Evolutionary conservation across 2,113 vertebrate genomes (phyloP), one percentile per base, ranked within the genome.

Genomic region (Pandion haliaetus): DNA sequence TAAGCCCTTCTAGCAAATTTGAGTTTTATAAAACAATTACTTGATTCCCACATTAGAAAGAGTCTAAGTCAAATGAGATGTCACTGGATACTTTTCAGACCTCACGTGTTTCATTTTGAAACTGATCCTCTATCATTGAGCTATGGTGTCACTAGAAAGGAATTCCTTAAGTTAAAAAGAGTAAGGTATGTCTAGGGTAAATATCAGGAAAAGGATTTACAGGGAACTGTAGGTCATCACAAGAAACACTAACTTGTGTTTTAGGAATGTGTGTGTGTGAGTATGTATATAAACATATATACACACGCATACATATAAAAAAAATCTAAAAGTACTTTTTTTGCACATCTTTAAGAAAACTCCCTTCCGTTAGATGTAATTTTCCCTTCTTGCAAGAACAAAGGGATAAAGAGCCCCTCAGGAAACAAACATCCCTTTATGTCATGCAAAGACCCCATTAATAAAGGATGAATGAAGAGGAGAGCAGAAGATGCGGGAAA

Each of bases 391-490:
- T 15, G 32, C n/a, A 61, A 85, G 83, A 95, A 91, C 50, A 93
- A 82, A 95, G 73, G 61, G 83, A 89, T 89, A 58, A 70, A 72
- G 74, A 79, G 44, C 50, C 74, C 81, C 81, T 81, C 11, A 72
- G 71, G 96, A 80, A 84, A 50, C 8, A 81, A 52, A 59, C 86
- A 83, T 59, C 59, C 76, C 9, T 1, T 70, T 61, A 57, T 42
- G 50, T 78, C 91, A 66, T 3, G 38, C 76, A 55, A 86, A 92
- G 83, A 73, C 45, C 47, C 50, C 77, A 84, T 96, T 26, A 96
- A 95, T 92, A 96, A 96, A 88, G 86, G 77, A 96, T 96, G 96
- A 97, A 91, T 1, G 0, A 21, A 42, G 70, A 59, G 65, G 49
- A 79, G 72, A 67, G 85, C 82, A 87, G 88, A 24, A 92, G 71